Conservation (phyloP, 1,140 invertebrate species). For the Drosophila melanica region DNA sequence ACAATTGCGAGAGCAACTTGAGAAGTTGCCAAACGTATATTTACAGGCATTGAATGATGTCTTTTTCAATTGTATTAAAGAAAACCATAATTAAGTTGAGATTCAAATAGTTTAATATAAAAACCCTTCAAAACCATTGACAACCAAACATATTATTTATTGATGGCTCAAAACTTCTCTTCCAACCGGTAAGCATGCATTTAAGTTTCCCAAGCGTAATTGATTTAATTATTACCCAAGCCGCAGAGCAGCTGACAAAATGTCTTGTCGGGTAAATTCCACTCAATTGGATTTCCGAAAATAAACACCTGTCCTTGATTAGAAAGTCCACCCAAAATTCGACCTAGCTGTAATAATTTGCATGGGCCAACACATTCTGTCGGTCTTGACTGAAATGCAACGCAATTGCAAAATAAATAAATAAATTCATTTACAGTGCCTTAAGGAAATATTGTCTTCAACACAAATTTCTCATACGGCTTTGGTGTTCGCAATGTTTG, state of each 20-base stretch:
- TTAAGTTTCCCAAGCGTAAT: conserved; percentile 19
- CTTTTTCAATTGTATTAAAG: not conserved
- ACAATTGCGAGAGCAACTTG: conserved; percentile 2
- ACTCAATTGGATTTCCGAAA: conserved; percentile 59
- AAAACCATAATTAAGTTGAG: not conserved
- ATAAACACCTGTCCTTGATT: conserved; percentile 60
- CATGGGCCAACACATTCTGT: conserved; percentile 20
- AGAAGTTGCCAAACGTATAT: conserved; percentile 4
- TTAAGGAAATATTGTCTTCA: conserved; percentile 6
- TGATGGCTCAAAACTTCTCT: not conserved
- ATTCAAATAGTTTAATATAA: not conserved
- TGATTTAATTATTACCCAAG: conserved; percentile 58
- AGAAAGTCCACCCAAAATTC: conserved; percentile 8
- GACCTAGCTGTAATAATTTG: conserved; percentile 15
- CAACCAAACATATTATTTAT: not conserved
- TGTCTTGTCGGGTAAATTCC: conserved; percentile 37
- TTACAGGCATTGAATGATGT: too few species aligned
- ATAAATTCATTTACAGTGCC: conserved; percentile 32
- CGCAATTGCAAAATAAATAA: conserved; percentile 46
- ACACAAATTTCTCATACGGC: not conserved
- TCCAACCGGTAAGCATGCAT: not conserved
- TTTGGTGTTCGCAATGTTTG: not conserved
- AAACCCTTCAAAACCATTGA: not conserved
- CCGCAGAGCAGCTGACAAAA: conserved; percentile 53
- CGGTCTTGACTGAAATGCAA: conserved; percentile 44